Evolutionary conservation across 2,797 vertebrate genomes (phyloP).

Genomic region (Pantherophis alleghaniensis): DNA sequence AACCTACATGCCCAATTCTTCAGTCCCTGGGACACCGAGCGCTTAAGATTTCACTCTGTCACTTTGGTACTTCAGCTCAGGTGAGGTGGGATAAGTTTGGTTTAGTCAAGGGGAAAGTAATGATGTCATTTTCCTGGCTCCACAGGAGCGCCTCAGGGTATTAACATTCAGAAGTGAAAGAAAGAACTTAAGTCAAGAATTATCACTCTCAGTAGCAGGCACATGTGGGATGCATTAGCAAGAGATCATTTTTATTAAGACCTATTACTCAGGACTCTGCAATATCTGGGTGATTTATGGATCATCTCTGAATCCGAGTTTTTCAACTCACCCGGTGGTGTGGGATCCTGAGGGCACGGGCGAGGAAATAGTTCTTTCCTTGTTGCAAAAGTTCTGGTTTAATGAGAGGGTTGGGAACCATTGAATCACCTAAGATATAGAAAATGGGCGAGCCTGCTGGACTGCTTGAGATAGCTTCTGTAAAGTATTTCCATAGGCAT

Average conservation of each 20-base stretch:
- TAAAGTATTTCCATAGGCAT: background rate
- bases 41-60: background rate
- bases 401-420: background rate
- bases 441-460: background rate
- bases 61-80: background rate
- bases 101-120: background rate
- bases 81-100: background rate
- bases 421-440: background rate
- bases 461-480: background rate
- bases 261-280: background rate
- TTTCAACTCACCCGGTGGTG: background rate
- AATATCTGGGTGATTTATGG: background rate
- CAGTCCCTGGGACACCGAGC: background rate
- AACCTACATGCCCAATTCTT: background rate
- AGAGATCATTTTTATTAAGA: background rate
- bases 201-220: background rate
- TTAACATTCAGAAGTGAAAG: background rate
- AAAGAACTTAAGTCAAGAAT: background rate
- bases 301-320: background rate
- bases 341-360: background rate
- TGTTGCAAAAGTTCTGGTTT: background rate
- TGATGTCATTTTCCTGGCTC: background rate
- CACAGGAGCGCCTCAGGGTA: background rate
- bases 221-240: background rate
- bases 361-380: background rate